Percentiles rank a stretch among this genome's conserved stretches.
phyloP scores from a whole-genome alignment of 2,797 vertebrate species.

The Hippopotamyrus pictus region DNA sequence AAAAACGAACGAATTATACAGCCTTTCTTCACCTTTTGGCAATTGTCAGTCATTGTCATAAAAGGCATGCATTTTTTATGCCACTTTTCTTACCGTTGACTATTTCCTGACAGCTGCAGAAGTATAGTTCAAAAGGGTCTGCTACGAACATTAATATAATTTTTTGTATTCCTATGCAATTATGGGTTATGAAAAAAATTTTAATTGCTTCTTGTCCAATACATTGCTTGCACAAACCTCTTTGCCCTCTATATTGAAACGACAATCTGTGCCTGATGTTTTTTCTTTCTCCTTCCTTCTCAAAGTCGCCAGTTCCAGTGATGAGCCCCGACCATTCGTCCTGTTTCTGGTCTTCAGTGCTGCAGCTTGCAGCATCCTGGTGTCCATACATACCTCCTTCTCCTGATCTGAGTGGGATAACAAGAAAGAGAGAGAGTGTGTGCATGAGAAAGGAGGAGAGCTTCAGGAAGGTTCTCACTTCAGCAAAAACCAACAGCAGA shows the following conservation, averaged over 20 bases:
- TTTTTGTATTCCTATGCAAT: not conserved
- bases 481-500: not conserved
- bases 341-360: constrained; percentile 47
- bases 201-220: not conserved
- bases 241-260: not conserved
- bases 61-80: not conserved
- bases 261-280: constrained; percentile 18
- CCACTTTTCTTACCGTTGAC: not conserved
- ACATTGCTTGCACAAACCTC: not conserved
- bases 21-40: not conserved
- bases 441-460: constrained; percentile 42
- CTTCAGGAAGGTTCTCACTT: constrained; percentile 26
- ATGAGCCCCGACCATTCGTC: constrained; percentile 36
- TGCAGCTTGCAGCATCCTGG: constrained; percentile 41
- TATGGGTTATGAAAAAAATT: not conserved
- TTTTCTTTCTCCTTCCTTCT: constrained; percentile 26
- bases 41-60: not conserved
- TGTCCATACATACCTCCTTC: constrained; percentile 38
- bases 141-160: not conserved
- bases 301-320: constrained; percentile 58
- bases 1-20: not conserved
- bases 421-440: constrained; percentile 18
- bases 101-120: not conserved
- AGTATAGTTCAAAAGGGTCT: not conserved
- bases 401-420: constrained; percentile 48